A percentile compares a stretch with the other conserved stretches of the same genome.
phyloP scores from a whole-genome alignment of 2,797 vertebrate genomes.

The Pipistrellus pipistrellus region DNA sequence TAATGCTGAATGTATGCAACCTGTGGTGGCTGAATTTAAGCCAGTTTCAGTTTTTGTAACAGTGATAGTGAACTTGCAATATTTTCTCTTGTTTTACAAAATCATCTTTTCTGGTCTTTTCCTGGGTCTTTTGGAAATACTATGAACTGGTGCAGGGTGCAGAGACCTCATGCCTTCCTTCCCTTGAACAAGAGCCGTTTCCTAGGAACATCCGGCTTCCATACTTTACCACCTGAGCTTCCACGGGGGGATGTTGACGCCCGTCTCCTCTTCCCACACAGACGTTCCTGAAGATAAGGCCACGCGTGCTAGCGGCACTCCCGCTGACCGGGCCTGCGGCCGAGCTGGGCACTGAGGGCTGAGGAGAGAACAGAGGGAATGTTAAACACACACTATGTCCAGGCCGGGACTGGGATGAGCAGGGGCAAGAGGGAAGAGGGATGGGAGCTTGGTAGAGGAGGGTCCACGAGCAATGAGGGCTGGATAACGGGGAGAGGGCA shows the following conservation, averaged over 20 bases:
- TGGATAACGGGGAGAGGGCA: neutral
- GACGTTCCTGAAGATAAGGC: slow-evolving; percentile 40
- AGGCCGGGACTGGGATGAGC: neutral
- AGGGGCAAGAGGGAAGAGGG: neutral
- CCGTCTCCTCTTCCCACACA: slow-evolving; percentile 33
- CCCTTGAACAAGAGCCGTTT: slow-evolving; percentile 55
- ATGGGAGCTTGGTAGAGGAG: neutral
- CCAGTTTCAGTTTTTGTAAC: slow-evolving; percentile 20
- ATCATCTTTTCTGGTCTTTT: slow-evolving; percentile 52
- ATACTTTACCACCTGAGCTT: slow-evolving; percentile 28
- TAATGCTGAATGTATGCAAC: neutral
- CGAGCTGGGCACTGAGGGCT: neutral
- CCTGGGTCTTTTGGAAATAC: slow-evolving; percentile 59
- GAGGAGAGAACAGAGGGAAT: neutral
- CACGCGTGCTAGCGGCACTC: neutral
- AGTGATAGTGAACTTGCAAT: slow-evolving; percentile 19
- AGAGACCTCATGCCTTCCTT: slow-evolving; percentile 65
- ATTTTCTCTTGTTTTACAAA: slow-evolving; percentile 64
- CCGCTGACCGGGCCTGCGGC: neutral
- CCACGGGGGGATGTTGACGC: neutral
- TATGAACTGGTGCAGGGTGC: slow-evolving; percentile 44
- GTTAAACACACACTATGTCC: neutral
- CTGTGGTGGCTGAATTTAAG: slow-evolving; percentile 7
- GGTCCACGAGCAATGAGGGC: neutral
- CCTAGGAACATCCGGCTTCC: slow-evolving; percentile 42